Conservation (phyloP, 2,888 invertebrate genomes). For the Drosophila ustulata region DNA sequence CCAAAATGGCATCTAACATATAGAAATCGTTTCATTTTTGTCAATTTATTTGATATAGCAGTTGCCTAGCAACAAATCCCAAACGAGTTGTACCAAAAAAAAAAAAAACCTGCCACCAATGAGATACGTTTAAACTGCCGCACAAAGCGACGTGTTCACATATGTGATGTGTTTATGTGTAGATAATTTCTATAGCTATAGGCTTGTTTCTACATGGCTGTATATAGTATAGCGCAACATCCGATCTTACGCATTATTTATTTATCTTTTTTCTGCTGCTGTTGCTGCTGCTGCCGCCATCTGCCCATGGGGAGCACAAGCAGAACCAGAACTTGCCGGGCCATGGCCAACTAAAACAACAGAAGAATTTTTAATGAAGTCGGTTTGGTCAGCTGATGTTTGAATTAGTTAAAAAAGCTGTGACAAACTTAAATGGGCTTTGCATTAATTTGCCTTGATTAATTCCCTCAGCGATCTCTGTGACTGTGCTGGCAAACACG, state of each 20-base stretch:
- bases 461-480: constrained; percentile 7
- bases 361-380: constrained; percentile 29
- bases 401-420: constrained; percentile 24
- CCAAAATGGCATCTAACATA: constrained; percentile 5
- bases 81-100: constrained; percentile 51
- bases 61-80: constrained; percentile 30
- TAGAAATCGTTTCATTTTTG: constrained; percentile 8
- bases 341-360: constrained; percentile 28
- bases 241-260: constrained; percentile 38
- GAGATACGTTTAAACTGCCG: constrained; percentile 7
- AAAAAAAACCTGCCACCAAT: constrained; percentile 12
- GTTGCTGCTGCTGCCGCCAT: constrained; percentile 12
- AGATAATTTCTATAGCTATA: constrained; percentile 19
- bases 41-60: constrained; percentile 9
- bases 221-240: constrained; percentile 22
- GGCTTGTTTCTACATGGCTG: constrained; percentile 6
- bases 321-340: constrained; percentile 20
- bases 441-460: constrained; percentile 8
- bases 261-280: constrained; percentile 8
- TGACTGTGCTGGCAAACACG: background rate
- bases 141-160: constrained; percentile 2
- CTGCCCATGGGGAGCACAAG: constrained; percentile 52
- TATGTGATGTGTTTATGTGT: background rate
- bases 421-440: constrained; percentile 8
- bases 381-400: constrained; percentile 17